Percentiles rank a stretch among this genome's conserved stretches.
Evolutionary conservation across 2,797 vertebrate genomes (phyloP).

Genomic region (Gymnothorax reevesii): DNA sequence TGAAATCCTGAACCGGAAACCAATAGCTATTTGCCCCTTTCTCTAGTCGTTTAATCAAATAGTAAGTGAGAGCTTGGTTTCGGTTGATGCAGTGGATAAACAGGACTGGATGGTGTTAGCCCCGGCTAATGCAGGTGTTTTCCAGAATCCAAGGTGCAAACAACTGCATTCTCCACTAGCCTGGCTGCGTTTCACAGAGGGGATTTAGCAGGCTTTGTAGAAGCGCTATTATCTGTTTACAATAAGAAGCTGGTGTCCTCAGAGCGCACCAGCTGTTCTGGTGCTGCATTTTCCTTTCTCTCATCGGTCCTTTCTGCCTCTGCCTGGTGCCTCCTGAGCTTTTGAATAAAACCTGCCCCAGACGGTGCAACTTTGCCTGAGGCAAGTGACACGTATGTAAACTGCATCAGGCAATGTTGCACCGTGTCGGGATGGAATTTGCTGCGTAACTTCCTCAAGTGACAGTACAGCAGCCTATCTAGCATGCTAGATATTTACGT

Average conservation of each 20-base stretch:
- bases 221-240: constrained; percentile 7
- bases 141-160: neutral
- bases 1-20: neutral
- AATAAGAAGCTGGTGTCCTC: neutral
- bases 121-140: neutral
- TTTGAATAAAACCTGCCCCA: neutral
- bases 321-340: neutral
- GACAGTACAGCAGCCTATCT: too few species aligned
- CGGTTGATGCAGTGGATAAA: neutral
- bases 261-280: neutral
- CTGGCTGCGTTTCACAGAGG: neutral
- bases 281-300: neutral
- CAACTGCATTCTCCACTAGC: neutral
- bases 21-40: neutral
- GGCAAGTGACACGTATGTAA: too few species aligned
- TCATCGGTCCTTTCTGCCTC: neutral
- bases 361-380: too few species aligned
- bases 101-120: neutral
- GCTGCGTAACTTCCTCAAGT: too few species aligned
- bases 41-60: neutral
- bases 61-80: neutral
- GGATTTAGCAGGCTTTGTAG: neutral
- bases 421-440: too few species aligned
- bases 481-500: too few species aligned
- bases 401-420: too few species aligned